phyloP scores from a whole-genome alignment of 2,888 invertebrate species.

The Eueremaeus valkanovi region DNA sequence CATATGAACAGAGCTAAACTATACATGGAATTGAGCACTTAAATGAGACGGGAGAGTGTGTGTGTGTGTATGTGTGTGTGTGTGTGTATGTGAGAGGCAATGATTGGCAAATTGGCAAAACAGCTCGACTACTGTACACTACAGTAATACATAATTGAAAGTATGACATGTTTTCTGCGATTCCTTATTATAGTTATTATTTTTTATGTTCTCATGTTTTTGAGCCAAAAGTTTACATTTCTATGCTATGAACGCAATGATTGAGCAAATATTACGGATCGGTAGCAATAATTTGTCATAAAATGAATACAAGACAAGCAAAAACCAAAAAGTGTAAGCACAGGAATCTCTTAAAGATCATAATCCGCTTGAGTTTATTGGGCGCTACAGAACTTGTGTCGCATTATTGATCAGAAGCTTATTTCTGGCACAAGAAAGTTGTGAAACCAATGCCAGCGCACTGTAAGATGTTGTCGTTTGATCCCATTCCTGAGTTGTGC shows the following conservation, averaged over 20 bases:
- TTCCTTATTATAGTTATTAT: conserved; percentile 29
- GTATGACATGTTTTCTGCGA: not conserved
- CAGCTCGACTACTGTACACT: too few species aligned
- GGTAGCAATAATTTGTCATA: conserved; percentile 32
- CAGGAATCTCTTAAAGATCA: conserved; percentile 18
- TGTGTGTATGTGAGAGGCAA: not conserved
- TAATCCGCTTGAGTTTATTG: conserved; percentile 32
- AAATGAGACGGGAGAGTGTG: not conserved
- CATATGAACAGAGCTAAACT: not conserved
- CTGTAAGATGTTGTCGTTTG: conserved; percentile 2
- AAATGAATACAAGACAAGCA: conserved; percentile 26
- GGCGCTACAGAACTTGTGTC: conserved; percentile 9
- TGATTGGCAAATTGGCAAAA: conserved; percentile 10
- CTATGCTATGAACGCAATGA: conserved; percentile 4
- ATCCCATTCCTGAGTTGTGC: conserved; percentile 19
- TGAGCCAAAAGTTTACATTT: not conserved
- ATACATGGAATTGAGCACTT: not conserved
- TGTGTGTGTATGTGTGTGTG: not conserved
- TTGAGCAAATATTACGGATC: not conserved
- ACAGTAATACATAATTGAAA: conserved; percentile 28
- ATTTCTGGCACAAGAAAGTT: conserved; percentile 14
- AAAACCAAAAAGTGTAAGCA: not conserved
- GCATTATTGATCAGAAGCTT: conserved; percentile 26
- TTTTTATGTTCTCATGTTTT: conserved; percentile 15
- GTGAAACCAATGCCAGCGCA: not conserved